A percentile compares a stretch with the other conserved stretches of the same genome.
These are phyloP conservation scores for Pollenia angustigena DNA, from an alignment of 2,888 invertebrate species.

Conservation along the genomic window DNA sequence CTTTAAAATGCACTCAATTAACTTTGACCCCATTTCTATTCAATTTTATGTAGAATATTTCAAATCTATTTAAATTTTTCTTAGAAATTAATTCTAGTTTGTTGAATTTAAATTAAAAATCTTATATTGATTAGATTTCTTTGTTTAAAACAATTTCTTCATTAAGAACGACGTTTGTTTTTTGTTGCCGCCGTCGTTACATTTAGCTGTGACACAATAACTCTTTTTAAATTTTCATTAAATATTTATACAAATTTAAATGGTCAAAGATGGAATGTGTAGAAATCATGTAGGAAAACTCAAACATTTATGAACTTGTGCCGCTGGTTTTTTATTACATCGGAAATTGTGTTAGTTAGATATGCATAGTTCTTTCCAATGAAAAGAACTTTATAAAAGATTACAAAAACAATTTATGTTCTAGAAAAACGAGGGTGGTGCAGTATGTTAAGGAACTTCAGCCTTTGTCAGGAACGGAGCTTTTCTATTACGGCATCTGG, in stretches of 20 bases:
- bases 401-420: not conserved
- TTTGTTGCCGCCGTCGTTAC: not conserved
- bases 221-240: constrained; percentile 65
- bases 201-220: constrained; percentile 60
- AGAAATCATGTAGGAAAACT: not conserved
- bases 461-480: no score
- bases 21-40: constrained; percentile 10
- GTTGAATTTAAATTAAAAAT: constrained; percentile 5
- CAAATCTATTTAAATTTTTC: constrained; percentile 16
- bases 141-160: constrained; percentile 28
- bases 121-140: constrained; percentile 17
- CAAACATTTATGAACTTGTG: constrained; percentile 57
- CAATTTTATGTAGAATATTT: not conserved
- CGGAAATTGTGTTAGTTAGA: constrained; percentile 75
- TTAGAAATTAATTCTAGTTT: not conserved
- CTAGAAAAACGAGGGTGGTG: constrained; percentile 5
- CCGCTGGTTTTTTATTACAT: constrained; percentile 63
- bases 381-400: constrained; percentile 26
- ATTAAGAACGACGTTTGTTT: constrained; percentile 9
- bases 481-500: no score
- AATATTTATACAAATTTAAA: constrained; percentile 60
- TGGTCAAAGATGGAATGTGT: constrained; percentile 1
- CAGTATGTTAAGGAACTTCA: not conserved
- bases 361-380: no score
- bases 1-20: not conserved